Evolutionary conservation across 2,113 vertebrate species (phyloP).

Genomic region (Phrynosoma platyrhinos): DNA sequence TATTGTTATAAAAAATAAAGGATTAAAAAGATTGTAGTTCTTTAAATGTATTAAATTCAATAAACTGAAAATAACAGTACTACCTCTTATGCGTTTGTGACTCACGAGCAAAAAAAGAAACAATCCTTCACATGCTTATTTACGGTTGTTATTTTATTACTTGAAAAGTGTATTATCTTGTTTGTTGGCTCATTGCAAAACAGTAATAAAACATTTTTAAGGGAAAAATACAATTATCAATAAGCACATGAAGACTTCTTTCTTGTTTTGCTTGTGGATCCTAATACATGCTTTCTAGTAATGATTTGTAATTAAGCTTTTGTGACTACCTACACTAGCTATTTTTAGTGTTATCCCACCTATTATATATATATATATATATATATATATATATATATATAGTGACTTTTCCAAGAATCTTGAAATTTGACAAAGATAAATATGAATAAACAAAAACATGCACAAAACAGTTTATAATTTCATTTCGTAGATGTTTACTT

Average conservation of each 20-base stretch:
- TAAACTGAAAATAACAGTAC: not conserved
- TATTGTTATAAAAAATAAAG: slow-evolving; percentile 11
- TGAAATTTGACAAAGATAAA: not conserved
- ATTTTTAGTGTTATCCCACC: not conserved
- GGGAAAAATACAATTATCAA: no score
- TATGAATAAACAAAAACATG: not conserved
- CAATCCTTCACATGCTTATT: no score
- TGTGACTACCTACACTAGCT: not conserved
- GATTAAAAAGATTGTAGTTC: not conserved
- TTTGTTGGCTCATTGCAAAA: no score
- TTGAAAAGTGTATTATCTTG: no score
- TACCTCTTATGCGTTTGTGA: not conserved
- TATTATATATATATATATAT: not conserved
- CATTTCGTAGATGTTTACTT: not conserved
- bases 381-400: fast-evolving
- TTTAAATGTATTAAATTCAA: not conserved
- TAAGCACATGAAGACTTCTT: no score
- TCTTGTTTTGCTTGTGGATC: no score
- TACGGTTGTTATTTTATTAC: no score
- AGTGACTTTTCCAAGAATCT: not conserved
- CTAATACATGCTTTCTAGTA: no score
- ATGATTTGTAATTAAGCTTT: no score
- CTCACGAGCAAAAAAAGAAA: no score
- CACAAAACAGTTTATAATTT: not conserved
- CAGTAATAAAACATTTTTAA: no score